These are phyloP conservation scores for Laterallus jamaicensis DNA, from an alignment of 2,113 vertebrate species.

Conservation along the genomic window DNA sequence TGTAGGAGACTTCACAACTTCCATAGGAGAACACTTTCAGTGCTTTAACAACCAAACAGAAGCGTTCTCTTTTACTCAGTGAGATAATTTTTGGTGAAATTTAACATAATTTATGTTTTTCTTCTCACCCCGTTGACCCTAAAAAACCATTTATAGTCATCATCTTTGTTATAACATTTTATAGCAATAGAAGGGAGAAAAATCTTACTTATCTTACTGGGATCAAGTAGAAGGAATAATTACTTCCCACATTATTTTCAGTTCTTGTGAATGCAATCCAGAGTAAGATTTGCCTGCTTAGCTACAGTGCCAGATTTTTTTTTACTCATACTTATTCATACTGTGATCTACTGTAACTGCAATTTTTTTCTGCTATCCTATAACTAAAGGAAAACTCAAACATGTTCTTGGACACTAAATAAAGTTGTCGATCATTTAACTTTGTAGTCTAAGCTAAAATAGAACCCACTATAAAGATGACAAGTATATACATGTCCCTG, in stretches of 20 bases:
- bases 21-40: background rate
- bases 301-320: background rate
- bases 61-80: background rate
- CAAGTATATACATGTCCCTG: background rate
- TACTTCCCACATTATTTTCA: background rate
- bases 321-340: background rate
- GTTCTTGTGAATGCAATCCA: background rate
- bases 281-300: background rate
- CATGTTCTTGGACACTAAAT: background rate
- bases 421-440: background rate
- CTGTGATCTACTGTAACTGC: background rate
- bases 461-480: background rate
- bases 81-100: background rate
- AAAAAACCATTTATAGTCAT: background rate
- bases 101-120: background rate
- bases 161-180: background rate
- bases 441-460: background rate
- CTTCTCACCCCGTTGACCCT: background rate
- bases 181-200: background rate
- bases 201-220: background rate
- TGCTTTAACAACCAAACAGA: background rate
- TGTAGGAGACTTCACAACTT: background rate
- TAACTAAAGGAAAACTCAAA: background rate
- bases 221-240: constrained; percentile 14
- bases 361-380: background rate